phyloP scores from a whole-genome alignment of 2,797 vertebrate species.

The Trematomus bernacchii region DNA sequence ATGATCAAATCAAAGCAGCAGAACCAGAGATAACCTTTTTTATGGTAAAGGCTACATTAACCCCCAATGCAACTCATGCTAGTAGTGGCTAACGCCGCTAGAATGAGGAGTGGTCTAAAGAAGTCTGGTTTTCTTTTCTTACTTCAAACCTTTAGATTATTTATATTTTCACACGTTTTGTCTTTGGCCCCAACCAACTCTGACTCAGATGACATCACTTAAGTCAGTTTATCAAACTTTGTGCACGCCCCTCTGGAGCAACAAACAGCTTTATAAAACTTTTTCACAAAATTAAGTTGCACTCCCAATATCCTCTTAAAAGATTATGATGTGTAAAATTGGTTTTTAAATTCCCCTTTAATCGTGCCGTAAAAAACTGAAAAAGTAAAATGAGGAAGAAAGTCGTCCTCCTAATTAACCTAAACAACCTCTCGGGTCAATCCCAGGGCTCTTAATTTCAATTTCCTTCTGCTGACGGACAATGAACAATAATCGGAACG shows the following conservation, averaged over 20 bases:
- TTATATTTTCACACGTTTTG: neutral
- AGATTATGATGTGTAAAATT: neutral
- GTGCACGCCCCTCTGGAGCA: neutral
- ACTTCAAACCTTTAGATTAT: neutral
- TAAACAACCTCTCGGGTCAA: neutral
- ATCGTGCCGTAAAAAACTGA: neutral
- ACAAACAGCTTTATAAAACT: neutral
- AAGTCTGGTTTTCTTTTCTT: neutral
- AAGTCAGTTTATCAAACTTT: neutral
- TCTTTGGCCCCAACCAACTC: neutral
- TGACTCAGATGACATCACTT: neutral
- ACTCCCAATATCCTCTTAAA: no score
- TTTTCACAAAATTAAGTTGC: neutral
- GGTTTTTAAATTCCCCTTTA: neutral
- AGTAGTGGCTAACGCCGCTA: neutral
- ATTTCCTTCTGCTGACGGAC: conserved; percentile 1
- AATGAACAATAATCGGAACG: neutral
- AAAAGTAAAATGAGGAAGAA: neutral
- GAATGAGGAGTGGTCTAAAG: neutral
- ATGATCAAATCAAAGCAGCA: neutral
- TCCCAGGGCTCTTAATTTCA: conserved; percentile 2
- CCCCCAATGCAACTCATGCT: conserved; percentile 1
- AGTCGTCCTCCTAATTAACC: neutral
- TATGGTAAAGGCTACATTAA: no score
- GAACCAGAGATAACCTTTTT: neutral